These are phyloP conservation scores for Prionace glauca DNA, from an alignment of 2,797 vertebrate species.

Conservation along the genomic window DNA sequence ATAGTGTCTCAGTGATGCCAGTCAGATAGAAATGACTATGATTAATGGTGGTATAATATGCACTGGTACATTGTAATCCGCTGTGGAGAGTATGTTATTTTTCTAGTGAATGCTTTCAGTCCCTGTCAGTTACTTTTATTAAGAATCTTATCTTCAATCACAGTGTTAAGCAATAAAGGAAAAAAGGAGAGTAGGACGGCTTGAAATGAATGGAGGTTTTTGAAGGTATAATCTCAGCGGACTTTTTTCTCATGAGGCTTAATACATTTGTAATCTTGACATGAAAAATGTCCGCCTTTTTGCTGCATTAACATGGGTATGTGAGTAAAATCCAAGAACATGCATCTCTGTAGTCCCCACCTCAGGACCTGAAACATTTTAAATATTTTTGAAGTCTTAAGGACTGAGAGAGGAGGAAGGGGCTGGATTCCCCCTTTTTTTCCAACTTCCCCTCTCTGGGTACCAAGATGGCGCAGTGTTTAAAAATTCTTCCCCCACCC, in stretches of 20 bases:
- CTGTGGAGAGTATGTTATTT: neutral
- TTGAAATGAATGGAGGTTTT: neutral
- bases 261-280: neutral
- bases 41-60: conserved; percentile 31
- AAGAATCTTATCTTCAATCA: conserved; percentile 28
- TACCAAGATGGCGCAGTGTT: too few relatives aligned
- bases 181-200: neutral
- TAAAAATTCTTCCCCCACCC: too few relatives aligned
- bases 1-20: neutral
- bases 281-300: neutral
- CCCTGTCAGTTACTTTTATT: conserved; percentile 29
- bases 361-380: neutral
- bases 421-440: too few relatives aligned
- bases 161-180: conserved; percentile 20
- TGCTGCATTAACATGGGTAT: neutral
- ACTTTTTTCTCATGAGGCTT: neutral
- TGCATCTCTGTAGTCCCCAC: neutral
- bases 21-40: conserved; percentile 8
- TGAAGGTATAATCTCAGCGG: neutral
- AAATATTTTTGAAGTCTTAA: neutral
- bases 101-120: conserved; percentile 30
- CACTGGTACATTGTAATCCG: conserved; percentile 19
- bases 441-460: too few relatives aligned
- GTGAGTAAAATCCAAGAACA: neutral
- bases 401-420: too few relatives aligned